A percentile compares a stretch with the other conserved stretches of the same genome.
Conservation (phyloP, 2,888 invertebrate species). For the Drosophila nigricruria region DNA sequence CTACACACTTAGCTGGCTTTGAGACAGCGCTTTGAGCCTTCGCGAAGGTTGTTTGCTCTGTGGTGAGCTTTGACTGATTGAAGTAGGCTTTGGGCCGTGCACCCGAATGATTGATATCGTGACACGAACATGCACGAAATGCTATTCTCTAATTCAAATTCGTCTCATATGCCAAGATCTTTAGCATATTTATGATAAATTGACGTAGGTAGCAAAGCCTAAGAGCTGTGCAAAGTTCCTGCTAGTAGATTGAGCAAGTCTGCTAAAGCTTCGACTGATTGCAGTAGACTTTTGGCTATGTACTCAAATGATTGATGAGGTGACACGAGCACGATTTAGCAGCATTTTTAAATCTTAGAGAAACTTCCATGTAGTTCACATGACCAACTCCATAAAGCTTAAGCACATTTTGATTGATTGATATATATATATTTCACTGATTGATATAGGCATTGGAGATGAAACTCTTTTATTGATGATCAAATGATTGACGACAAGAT, state of each 20-base stretch:
- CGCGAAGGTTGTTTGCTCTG: conserved; percentile 29
- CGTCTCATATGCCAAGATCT: not conserved
- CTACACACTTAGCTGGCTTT: conserved; percentile 4
- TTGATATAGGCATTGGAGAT: too few relatives aligned
- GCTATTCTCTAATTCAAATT: not conserved
- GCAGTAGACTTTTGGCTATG: not conserved
- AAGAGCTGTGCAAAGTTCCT: not conserved
- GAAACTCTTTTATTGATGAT: not conserved
- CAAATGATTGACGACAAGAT: not conserved
- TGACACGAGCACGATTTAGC: not conserved
- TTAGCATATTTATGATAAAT: not conserved
- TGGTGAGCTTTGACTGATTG: conserved; percentile 16
- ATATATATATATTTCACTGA: too few relatives aligned
- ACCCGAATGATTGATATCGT: not conserved
- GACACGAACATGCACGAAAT: conserved; percentile 9
- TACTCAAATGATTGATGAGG: not conserved
- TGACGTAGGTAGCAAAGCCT: not conserved
- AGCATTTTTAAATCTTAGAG: too few relatives aligned
- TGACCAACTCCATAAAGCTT: not conserved
- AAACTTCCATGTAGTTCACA: not conserved
- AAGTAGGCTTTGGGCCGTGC: conserved; percentile 1
- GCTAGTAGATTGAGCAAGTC: not conserved
- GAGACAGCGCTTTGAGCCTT: conserved; percentile 13
- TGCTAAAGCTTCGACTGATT: not conserved
- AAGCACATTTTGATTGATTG: not conserved